Evolutionary conservation across 2,113 vertebrate species (phyloP), one percentile per base, ranked within the genome.

Genomic region (Anthoscopus minutus): DNA sequence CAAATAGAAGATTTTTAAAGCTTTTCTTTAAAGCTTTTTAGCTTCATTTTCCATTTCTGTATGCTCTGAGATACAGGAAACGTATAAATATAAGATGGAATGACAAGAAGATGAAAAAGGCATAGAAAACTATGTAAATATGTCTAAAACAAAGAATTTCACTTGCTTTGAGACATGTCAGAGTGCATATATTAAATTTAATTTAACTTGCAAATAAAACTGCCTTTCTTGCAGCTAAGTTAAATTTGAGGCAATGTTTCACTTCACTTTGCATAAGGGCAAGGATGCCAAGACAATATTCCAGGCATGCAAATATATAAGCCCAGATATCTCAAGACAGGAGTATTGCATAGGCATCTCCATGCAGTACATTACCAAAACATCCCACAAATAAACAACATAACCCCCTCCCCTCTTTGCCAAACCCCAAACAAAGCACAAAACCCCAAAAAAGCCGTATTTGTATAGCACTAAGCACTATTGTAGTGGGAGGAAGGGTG

Each of bases 161-260:
- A 20, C 21, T 88, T 70, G 67, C 78, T 74, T 65, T 86, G 79
- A 92, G 85, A 80, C 54, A 73, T 66, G 58, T 53, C 89, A 92
- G 79, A 80, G 31, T 65, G 35, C 62, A 82, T 73, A 88, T 47
- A 54, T 70, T 89, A 82, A n/a, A 69, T 35, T 88, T 67, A 78
- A 87, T 89, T 92, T 87, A 77, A 91, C 54, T 93, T 89, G 91
- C 70, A 93, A 86, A 96, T 73, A 85, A 65, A 96, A 85, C 42
- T 58, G 38, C 47, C 73, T 89, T 82, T 94, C 89, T 81, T 37
- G 54, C 67, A 92, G 70, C 62, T 72, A 31, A 81, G 54, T 85
- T 60, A 94, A 93, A 88, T 54, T 65, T 77, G 38, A 82, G 67
- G 37, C 42, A 81, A 33, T 48, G 73, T 47, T 62, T 88, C 67